Evolutionary conservation across 2,113 vertebrate species (phyloP).

Genomic region (Leuciscus idus): DNA sequence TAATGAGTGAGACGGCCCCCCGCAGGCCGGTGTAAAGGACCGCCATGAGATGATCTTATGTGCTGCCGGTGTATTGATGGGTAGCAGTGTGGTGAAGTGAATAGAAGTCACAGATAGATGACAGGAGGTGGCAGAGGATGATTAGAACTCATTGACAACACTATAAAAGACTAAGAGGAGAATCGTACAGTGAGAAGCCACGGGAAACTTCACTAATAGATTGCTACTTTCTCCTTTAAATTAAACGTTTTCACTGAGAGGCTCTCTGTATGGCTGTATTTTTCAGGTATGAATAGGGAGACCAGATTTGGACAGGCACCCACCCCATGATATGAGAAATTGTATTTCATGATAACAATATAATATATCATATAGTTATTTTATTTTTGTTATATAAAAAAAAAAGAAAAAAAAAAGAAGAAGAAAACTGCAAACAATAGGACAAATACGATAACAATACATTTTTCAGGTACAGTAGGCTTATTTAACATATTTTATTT

Average conservation of each 20-base stretch:
- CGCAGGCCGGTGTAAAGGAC: background rate
- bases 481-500: too few species aligned
- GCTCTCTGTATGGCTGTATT: background rate
- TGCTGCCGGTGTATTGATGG: constrained; percentile 18
- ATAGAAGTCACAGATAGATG: constrained; percentile 1
- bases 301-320: too few species aligned
- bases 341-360: too few species aligned
- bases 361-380: too few species aligned
- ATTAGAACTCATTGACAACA: constrained; percentile 22
- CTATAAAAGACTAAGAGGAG: constrained; percentile 25
- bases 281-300: too few species aligned
- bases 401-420: too few species aligned
- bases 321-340: too few species aligned
- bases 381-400: too few species aligned
- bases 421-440: too few species aligned
- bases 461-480: too few species aligned
- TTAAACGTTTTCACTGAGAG: background rate
- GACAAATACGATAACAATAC: too few species aligned
- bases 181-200: background rate
- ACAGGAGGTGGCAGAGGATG: background rate
- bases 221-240: constrained; percentile 3
- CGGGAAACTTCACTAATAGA: constrained; percentile 16
- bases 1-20: constrained; percentile 41
- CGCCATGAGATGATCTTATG: background rate
- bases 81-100: constrained; percentile 22